A percentile compares a stretch with the other conserved stretches of the same genome.
phyloP scores from a whole-genome alignment of 2,113 vertebrate species.

The Mesoclemmys tuberculata region DNA sequence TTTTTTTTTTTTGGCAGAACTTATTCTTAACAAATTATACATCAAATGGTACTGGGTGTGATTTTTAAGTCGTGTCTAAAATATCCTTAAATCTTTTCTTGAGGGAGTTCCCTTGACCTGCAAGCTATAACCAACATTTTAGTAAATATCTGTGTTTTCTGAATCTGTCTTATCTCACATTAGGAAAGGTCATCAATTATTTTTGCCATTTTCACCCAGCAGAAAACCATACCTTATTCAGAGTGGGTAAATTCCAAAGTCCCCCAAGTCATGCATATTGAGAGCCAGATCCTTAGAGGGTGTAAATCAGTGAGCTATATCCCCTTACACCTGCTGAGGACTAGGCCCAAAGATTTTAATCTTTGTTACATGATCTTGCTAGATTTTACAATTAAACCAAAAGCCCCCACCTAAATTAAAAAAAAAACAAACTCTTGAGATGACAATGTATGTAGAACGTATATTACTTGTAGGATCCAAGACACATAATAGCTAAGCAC shows the following conservation, averaged over 20 bases:
- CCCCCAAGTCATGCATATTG: neutral
- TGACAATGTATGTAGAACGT: neutral
- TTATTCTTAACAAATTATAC: neutral
- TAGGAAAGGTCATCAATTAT: neutral
- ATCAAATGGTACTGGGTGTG: neutral
- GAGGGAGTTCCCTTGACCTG: neutral
- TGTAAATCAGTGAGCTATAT: neutral
- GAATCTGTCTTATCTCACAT: neutral
- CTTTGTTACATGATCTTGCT: neutral
- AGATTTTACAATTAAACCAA: neutral
- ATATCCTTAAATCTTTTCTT: neutral
- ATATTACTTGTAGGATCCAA: neutral
- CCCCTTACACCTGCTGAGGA: neutral
- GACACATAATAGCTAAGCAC: neutral
- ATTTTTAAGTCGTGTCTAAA: neutral
- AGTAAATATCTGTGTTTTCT: neutral
- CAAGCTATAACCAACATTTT: neutral
- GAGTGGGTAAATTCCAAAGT: neutral
- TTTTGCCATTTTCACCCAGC: rapidly evolving
- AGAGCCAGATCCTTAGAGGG: neutral
- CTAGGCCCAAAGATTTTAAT: neutral
- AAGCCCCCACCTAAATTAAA: neutral
- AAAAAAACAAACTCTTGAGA: neutral
- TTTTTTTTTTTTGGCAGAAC: neutral
- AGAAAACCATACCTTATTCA: neutral